Conservation (phyloP, 2,888 invertebrate species). For the Ichneumon xanthorius region DNA sequence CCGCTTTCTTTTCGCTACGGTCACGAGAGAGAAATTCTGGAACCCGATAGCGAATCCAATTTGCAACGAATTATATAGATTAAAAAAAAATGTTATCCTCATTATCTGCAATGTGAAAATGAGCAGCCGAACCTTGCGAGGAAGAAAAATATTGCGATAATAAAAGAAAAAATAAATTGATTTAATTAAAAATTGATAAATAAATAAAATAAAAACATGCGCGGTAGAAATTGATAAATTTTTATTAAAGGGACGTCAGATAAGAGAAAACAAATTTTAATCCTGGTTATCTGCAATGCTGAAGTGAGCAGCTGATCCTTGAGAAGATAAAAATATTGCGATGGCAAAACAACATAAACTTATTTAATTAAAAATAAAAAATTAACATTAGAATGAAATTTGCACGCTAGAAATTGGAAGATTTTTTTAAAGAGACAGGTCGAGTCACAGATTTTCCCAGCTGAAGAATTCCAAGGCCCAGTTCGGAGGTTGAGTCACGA, state of each 20-base stretch:
- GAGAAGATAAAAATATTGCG: not conserved
- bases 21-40: not conserved
- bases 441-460: not conserved
- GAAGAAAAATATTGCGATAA: not conserved
- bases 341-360: not conserved
- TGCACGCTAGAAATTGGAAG: not conserved
- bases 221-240: too few species aligned
- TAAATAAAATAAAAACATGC: not conserved
- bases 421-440: not conserved
- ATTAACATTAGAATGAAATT: not conserved
- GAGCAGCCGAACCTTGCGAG: rapidly evolving
- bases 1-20: not conserved
- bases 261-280: too few species aligned
- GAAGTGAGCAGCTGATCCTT: too few species aligned
- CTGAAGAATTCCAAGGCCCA: not conserved
- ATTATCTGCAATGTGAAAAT: too few species aligned
- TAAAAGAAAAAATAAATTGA: not conserved
- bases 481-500: slow-evolving; percentile 57
- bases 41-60: not conserved
- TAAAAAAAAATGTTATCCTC: too few species aligned
- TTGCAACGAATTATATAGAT: too few species aligned
- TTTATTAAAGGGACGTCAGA: too few species aligned
- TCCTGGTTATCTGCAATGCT: too few species aligned
- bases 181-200: not conserved
- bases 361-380: not conserved